A percentile compares a stretch with the other conserved stretches of the same genome.
Conservation (phyloP, 2,113 vertebrate species). For the Atractosteus spatula region DNA sequence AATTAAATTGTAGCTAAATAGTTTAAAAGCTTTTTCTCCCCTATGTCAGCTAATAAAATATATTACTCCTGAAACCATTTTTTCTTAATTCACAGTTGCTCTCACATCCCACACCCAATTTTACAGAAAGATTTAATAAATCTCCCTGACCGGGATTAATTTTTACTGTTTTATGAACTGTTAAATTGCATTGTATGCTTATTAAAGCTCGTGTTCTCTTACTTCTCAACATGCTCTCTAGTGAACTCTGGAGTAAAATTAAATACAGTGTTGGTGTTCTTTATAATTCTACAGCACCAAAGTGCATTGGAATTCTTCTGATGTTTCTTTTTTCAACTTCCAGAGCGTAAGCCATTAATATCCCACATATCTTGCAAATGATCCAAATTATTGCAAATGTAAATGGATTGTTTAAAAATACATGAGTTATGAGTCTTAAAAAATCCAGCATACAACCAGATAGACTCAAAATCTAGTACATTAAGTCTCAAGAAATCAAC, state of each 20-base stretch:
- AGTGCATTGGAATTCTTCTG: neutral
- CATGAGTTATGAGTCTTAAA: no score
- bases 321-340: neutral
- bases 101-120: constrained; percentile 55
- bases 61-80: constrained; percentile 74
- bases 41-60: constrained; percentile 75
- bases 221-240: constrained; percentile 50
- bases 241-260: constrained; percentile 44
- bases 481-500: neutral
- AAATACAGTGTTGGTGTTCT: constrained; percentile 37
- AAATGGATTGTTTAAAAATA: no score
- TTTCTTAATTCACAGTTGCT: constrained; percentile 70
- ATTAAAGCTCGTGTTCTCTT: constrained; percentile 61
- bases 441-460: no score
- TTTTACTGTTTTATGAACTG: constrained; percentile 85
- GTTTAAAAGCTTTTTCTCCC: constrained; percentile 62
- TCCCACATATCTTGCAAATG: no score
- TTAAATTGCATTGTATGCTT: constrained; percentile 74
- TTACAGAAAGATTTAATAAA: constrained; percentile 79
- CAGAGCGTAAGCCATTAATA: neutral
- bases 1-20: constrained; percentile 83
- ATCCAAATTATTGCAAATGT: no score
- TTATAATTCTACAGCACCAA: neutral
- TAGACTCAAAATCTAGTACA: no score
- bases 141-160: constrained; percentile 72